Conservation (phyloP, 2,888 invertebrate species). For the Mechanitis mazaeus region DNA sequence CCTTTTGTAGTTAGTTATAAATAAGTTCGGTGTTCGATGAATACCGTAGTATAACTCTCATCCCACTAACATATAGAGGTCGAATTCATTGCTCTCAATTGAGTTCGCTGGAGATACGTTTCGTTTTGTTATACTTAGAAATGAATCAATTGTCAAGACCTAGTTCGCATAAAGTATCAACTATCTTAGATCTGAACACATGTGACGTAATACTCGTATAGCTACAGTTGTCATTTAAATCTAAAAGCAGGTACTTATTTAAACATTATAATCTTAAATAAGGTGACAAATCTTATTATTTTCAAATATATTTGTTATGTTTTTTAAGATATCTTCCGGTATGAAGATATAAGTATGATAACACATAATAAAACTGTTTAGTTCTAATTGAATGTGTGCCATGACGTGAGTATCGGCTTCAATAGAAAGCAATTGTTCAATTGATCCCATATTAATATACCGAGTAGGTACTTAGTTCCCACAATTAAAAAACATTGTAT, state of each 20-base stretch:
- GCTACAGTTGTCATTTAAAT: no score
- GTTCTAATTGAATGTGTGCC: neutral
- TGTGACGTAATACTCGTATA: no score
- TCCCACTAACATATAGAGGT: slow-evolving; percentile 43
- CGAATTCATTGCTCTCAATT: slow-evolving; percentile 66
- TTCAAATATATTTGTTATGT: no score
- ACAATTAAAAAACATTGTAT: neutral
- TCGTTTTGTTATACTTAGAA: slow-evolving; percentile 37
- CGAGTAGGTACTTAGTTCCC: neutral
- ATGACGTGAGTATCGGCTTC: neutral
- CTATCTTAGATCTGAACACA: neutral
- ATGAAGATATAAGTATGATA: no score
- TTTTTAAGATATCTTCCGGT: no score
- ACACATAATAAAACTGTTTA: neutral
- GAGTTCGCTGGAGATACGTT: slow-evolving; percentile 44
- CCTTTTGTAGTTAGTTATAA: neutral
- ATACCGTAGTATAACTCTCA: slow-evolving; percentile 10
- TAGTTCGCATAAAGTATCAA: slow-evolving; percentile 21
- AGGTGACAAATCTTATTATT: no score
- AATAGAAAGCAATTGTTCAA: slow-evolving; percentile 45
- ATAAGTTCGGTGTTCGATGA: slow-evolving; percentile 3
- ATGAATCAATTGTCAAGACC: slow-evolving; percentile 32
- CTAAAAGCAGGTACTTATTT: no score
- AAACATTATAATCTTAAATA: no score
- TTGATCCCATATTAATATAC: slow-evolving; percentile 43